phyloP scores from a whole-genome alignment of 2,888 invertebrate species.

The Caenorhabditis afra region DNA sequence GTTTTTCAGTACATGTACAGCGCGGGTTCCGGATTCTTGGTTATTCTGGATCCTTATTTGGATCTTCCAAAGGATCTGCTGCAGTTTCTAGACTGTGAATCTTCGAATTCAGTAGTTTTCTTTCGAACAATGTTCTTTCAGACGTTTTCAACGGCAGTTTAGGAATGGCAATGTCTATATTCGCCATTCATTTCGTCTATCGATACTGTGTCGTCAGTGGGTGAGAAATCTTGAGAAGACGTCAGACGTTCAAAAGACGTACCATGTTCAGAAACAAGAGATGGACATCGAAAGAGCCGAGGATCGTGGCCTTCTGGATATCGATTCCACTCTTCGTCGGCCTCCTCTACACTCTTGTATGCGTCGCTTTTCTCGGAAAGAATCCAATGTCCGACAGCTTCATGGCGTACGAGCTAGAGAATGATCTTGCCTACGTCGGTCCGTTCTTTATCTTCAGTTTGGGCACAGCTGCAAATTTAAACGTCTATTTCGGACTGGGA shows the following conservation, averaged over 20 bases:
- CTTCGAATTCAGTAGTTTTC: neutral
- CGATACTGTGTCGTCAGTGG: slow-evolving; percentile 5
- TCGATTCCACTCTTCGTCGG: slow-evolving; percentile 1
- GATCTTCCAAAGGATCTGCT: neutral
- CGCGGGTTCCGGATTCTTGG: neutral
- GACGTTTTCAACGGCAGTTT: slow-evolving; percentile 11
- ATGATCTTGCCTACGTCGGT: slow-evolving; percentile 6
- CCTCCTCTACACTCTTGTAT: neutral
- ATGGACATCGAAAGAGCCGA: neutral
- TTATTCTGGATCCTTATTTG: neutral
- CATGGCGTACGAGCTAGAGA: neutral
- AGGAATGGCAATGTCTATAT: slow-evolving; percentile 8
- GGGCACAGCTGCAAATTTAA: neutral
- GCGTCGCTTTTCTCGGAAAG: neutral
- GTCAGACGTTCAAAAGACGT: no score
- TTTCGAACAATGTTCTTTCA: neutral
- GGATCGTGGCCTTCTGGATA: neutral
- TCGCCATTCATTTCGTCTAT: slow-evolving; percentile 8
- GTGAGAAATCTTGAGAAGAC: neutral
- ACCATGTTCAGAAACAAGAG: slow-evolving; percentile 1
- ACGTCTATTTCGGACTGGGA: neutral
- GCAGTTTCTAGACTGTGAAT: slow-evolving; percentile 1
- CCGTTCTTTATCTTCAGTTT: neutral
- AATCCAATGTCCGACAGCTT: neutral
- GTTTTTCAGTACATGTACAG: slow-evolving; percentile 6